Percentiles rank a stretch among this genome's conserved stretches.
These are phyloP conservation scores for Sminthurides bifidus DNA, from an alignment of 1,140 invertebrate genomes.

Conservation along the genomic window DNA sequence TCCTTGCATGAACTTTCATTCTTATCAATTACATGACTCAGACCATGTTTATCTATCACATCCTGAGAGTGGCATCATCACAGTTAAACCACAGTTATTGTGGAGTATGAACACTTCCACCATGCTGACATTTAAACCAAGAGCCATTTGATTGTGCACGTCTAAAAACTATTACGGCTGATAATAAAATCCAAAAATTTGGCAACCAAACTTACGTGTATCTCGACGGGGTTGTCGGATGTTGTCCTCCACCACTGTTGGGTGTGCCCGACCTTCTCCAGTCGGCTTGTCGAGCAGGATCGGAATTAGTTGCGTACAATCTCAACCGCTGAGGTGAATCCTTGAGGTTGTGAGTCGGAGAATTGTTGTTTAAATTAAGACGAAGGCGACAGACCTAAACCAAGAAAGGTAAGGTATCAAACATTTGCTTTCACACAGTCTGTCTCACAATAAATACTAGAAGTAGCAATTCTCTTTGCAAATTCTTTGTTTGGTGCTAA, in stretches of 20 bases:
- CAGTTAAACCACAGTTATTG: not conserved
- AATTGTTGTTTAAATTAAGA: conserved; percentile 5
- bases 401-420: not conserved
- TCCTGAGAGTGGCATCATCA: not conserved
- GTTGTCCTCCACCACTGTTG: conserved; percentile 11
- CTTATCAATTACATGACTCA: too few species aligned
- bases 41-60: too few species aligned
- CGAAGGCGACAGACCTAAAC: not conserved
- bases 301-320: conserved; percentile 26
- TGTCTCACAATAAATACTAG: too few species aligned
- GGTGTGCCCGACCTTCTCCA: conserved; percentile 23
- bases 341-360: conserved; percentile 16
- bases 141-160: not conserved
- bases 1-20: too few species aligned
- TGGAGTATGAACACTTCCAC: not conserved
- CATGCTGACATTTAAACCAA: not conserved
- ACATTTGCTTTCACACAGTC: not conserved
- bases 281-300: conserved; percentile 21
- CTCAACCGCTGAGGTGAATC: conserved; percentile 18
- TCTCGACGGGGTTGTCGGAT: conserved; percentile 11
- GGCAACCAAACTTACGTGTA: conserved; percentile 8
- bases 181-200: not conserved
- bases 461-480: too few species aligned
- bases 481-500: too few species aligned
- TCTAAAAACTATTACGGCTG: not conserved